A percentile compares a stretch with the other conserved stretches of the same genome.
Conservation (phyloP, 2,797 vertebrate genomes). For the Adelosebastes latens region DNA sequence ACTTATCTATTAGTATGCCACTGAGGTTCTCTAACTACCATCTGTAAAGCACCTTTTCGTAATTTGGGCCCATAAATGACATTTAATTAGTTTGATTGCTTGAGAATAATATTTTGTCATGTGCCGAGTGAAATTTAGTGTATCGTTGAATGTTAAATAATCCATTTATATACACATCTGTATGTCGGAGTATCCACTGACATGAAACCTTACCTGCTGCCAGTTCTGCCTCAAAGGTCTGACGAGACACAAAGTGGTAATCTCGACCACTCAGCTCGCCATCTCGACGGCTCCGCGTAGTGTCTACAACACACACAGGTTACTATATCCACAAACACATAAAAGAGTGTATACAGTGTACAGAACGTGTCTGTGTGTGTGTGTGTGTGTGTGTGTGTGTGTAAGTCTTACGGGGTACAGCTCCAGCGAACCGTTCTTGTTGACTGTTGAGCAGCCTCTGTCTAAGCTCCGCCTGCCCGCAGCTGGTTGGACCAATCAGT, state of each 20-base stretch:
- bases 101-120: neutral
- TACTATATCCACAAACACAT: neutral
- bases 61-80: neutral
- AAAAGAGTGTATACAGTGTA: too few relatives aligned
- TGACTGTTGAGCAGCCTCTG: slow-evolving; percentile 91
- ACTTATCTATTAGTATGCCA: neutral
- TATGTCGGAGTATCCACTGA: neutral
- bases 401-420: slow-evolving; percentile 90
- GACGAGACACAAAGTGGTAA: slow-evolving; percentile 94
- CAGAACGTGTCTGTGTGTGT: neutral
- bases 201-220: slow-evolving; percentile 73
- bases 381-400: neutral
- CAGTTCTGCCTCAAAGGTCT: slow-evolving; percentile 92
- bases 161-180: neutral
- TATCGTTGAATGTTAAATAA: neutral
- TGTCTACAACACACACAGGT: slow-evolving; percentile 81
- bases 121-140: neutral
- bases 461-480: slow-evolving; percentile 92
- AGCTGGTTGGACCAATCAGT: slow-evolving; percentile 92
- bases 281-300: slow-evolving; percentile 91
- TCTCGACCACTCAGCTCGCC: slow-evolving; percentile 92
- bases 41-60: neutral
- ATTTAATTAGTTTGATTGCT: neutral
- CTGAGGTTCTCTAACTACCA: neutral
- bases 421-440: slow-evolving; percentile 90